Evolutionary conservation across 2,113 vertebrate genomes (phyloP).

Genomic region (Ciconia maguari): DNA sequence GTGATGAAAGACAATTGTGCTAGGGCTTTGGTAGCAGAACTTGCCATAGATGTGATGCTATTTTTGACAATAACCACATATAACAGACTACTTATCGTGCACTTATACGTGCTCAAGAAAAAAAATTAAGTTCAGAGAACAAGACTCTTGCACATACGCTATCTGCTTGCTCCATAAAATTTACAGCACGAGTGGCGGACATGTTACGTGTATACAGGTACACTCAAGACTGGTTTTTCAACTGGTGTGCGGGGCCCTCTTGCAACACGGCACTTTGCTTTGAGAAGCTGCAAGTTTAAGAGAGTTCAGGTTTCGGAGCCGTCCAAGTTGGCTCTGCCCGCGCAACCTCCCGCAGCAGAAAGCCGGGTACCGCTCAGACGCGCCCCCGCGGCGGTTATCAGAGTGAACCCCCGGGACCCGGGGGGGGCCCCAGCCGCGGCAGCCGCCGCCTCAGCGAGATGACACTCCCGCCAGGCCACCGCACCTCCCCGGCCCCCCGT

Average conservation of each 20-base stretch:
- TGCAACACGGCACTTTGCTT: rapidly evolving
- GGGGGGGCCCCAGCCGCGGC: neutral
- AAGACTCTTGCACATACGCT: neutral
- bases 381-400: rapidly evolving
- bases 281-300: rapidly evolving
- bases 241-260: neutral
- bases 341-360: no score
- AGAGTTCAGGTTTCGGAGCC: rapidly evolving
- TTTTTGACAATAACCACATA: neutral
- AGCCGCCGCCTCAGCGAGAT: neutral
- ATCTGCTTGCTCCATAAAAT: rapidly evolving
- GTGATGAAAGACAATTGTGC: rapidly evolving
- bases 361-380: neutral
- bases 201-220: rapidly evolving
- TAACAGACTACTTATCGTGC: rapidly evolving
- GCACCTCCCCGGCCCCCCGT: neutral
- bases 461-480: neutral
- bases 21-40: neutral
- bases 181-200: rapidly evolving
- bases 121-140: neutral
- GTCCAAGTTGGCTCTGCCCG: rapidly evolving
- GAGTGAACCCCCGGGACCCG: no score
- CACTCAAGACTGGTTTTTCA: neutral
- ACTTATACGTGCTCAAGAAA: rapidly evolving
- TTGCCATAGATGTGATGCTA: neutral